Conservation (phyloP, 2,888 invertebrate genomes). For the Merodon equestris region DNA sequence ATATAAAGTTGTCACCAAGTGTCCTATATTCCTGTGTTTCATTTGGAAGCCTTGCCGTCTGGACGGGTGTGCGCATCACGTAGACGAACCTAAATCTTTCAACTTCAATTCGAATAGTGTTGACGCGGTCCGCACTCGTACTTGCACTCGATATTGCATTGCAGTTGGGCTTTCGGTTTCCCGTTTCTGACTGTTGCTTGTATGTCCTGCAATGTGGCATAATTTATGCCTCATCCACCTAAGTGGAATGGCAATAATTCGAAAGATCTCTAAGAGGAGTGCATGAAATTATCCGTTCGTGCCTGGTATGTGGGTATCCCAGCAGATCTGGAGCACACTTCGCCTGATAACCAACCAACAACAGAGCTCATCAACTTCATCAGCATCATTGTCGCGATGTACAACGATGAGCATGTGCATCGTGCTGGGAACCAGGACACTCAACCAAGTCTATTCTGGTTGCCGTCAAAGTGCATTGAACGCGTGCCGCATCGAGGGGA, state of each 20-base stretch:
- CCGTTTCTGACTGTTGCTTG: too few species aligned
- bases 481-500: slow-evolving; percentile 48
- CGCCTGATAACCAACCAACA: slow-evolving; percentile 39
- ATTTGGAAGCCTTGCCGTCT: slow-evolving; percentile 36
- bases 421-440: slow-evolving; percentile 44
- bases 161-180: slow-evolving; percentile 18
- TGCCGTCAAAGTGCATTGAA: slow-evolving; percentile 45
- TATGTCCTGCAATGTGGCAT: slow-evolving; percentile 58
- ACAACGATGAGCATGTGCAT: slow-evolving; percentile 32
- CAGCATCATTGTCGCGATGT: slow-evolving; percentile 56
- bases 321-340: slow-evolving; percentile 62
- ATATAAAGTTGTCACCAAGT: slow-evolving; percentile 67
- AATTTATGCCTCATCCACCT: slow-evolving; percentile 65
- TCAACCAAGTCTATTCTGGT: slow-evolving; percentile 27
- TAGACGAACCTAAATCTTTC: slow-evolving; percentile 59
- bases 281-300: slow-evolving; percentile 52
- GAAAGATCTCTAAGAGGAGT: slow-evolving; percentile 20
- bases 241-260: slow-evolving; percentile 42
- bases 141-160: slow-evolving; percentile 24
- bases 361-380: slow-evolving; percentile 62
- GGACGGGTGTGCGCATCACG: slow-evolving; percentile 2
- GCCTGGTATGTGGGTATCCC: slow-evolving; percentile 50
- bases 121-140: slow-evolving; percentile 24
- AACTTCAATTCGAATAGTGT: slow-evolving; percentile 57
- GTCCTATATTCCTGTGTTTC: slow-evolving; percentile 61